Conservation (phyloP, 2,888 invertebrate species). For the Dioctria rufipes region DNA sequence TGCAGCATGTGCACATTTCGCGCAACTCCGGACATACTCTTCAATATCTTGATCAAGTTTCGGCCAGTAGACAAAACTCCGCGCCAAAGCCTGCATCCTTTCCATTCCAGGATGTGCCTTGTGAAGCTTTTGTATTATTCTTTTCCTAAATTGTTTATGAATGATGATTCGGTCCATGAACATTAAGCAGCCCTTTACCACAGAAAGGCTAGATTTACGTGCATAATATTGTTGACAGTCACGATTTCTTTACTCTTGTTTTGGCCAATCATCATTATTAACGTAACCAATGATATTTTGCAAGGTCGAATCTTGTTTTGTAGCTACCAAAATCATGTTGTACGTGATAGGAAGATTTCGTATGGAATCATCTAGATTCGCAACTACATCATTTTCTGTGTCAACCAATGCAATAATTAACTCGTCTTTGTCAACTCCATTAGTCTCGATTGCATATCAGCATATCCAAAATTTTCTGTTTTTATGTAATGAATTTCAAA, state of each 20-base stretch:
- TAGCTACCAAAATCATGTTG: slow-evolving; percentile 56
- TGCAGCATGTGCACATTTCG: not conserved
- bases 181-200: slow-evolving; percentile 56
- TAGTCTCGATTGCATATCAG: not conserved
- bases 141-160: slow-evolving; percentile 53
- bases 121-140: not conserved
- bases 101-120: not conserved
- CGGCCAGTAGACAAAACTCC: not conserved
- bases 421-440: not conserved
- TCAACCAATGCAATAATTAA: slow-evolving; percentile 12
- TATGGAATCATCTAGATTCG: slow-evolving; percentile 39
- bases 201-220: slow-evolving; percentile 55
- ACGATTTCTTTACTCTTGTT: slow-evolving; percentile 10
- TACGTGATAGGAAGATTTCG: slow-evolving; percentile 53
- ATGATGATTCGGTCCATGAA: slow-evolving; percentile 57
- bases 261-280: not conserved
- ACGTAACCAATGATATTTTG: not conserved
- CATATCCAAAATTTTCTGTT: not conserved
- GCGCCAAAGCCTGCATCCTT: not conserved
- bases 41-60: not conserved
- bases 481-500: slow-evolving; percentile 13
- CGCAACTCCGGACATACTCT: not conserved
- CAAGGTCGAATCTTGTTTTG: slow-evolving; percentile 19
- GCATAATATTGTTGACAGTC: slow-evolving; percentile 55
- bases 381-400: slow-evolving; percentile 46